phyloP scores from a whole-genome alignment of 2,888 invertebrate genomes.

The Drosophila ezoana region DNA sequence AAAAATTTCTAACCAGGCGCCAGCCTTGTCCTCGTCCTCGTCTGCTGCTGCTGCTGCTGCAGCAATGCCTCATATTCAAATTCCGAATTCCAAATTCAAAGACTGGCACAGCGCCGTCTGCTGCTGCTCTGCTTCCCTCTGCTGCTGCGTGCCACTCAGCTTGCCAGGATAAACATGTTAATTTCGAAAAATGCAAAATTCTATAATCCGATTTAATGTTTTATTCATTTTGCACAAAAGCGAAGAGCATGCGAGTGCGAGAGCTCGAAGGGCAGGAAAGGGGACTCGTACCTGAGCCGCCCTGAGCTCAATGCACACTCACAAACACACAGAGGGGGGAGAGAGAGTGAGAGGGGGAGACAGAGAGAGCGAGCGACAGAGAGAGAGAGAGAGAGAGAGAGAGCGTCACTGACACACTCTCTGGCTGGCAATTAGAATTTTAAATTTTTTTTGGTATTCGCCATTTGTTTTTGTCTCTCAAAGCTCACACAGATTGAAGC shows the following conservation, averaged over 20 bases:
- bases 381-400: too few species aligned
- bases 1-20: slow-evolving; percentile 43
- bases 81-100: slow-evolving; percentile 56
- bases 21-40: slow-evolving; percentile 9
- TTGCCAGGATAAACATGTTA: slow-evolving; percentile 77
- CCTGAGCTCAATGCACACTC: slow-evolving; percentile 15
- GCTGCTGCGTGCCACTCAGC: slow-evolving; percentile 21
- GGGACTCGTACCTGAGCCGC: slow-evolving; percentile 22
- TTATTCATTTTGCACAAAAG: slow-evolving; percentile 74
- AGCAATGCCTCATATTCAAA: slow-evolving; percentile 57
- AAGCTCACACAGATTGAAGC: slow-evolving; percentile 52
- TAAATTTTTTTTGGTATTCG: slow-evolving; percentile 60
- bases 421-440: slow-evolving; percentile 73
- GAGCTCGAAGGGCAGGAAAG: neutral
- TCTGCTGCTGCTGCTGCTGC: slow-evolving; percentile 21
- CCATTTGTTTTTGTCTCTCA: slow-evolving; percentile 55
- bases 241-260: slow-evolving; percentile 38
- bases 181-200: slow-evolving; percentile 79
- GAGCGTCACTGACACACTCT: slow-evolving; percentile 31
- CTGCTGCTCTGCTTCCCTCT: neutral
- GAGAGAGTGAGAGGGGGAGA: too few species aligned
- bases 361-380: too few species aligned
- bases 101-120: slow-evolving; percentile 38
- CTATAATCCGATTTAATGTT: slow-evolving; percentile 82
- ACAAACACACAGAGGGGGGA: slow-evolving; percentile 6